Percentiles rank a stretch among this genome's conserved stretches.
phyloP scores from a whole-genome alignment of 2,888 invertebrate genomes.

The Cheilosia scutellata region DNA sequence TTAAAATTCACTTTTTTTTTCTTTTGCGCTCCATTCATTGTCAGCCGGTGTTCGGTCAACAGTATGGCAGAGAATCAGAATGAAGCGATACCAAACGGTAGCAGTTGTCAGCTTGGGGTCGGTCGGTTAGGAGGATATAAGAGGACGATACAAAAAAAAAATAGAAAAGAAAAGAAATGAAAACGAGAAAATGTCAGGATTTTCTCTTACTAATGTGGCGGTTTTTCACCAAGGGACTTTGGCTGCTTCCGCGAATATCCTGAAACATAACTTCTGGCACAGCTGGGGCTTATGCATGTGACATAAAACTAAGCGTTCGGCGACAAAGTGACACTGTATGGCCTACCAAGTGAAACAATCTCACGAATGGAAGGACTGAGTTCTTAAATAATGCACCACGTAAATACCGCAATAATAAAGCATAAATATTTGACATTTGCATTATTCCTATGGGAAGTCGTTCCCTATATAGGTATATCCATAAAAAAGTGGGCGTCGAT shows the following conservation, averaged over 20 bases:
- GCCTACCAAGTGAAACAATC: conserved; percentile 11
- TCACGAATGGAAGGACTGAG: conserved; percentile 22
- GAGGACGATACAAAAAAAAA: background rate
- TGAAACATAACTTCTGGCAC: conserved; percentile 59
- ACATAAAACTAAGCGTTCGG: conserved; percentile 40
- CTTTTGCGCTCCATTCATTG: conserved; percentile 36
- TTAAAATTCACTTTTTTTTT: conserved; percentile 27
- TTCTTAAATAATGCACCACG: conserved; percentile 70
- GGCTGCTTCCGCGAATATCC: conserved; percentile 66
- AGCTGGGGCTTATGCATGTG: conserved; percentile 64
- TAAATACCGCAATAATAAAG: conserved; percentile 82
- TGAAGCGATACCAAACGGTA: conserved; percentile 9
- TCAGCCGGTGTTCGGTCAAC: conserved; percentile 63
- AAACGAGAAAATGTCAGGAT: background rate
- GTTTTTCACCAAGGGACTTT: conserved; percentile 24
- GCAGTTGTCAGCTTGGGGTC: conserved; percentile 62
- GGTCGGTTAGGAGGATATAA: conserved; percentile 49
- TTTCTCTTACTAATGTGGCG: conserved; percentile 24
- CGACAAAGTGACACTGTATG: conserved; percentile 52
- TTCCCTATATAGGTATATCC: background rate
- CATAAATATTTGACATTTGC: conserved; percentile 82
- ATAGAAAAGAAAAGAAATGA: background rate
- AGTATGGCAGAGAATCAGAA: background rate
- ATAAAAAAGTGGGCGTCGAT: conserved; percentile 55
- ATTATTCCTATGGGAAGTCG: conserved; percentile 75